A percentile compares a stretch with the other conserved stretches of the same genome.
These are phyloP conservation scores for Operophtera brumata DNA, from an alignment of 2,888 invertebrate genomes.

Conservation along the genomic window DNA sequence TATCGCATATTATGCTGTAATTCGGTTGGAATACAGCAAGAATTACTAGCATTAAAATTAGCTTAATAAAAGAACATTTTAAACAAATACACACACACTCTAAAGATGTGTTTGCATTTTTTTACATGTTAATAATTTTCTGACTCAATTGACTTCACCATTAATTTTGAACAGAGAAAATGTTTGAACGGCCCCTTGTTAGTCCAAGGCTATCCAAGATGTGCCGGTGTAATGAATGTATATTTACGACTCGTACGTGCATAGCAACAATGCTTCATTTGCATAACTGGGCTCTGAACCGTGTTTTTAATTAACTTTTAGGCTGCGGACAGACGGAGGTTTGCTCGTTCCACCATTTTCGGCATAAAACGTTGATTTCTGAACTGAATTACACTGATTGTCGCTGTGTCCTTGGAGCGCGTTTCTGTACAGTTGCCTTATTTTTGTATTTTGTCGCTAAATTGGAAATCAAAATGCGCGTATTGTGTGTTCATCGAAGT, in stretches of 20 bases:
- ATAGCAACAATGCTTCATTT: conserved; percentile 67
- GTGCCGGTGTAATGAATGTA: conserved; percentile 44
- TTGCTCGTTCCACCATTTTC: conserved; percentile 34
- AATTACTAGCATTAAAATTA: no score
- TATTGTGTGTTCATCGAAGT: conserved; percentile 3
- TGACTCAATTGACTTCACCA: no score
- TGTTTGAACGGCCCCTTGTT: no score
- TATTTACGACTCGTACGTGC: conserved; percentile 48
- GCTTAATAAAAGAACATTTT: no score
- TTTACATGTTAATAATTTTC: no score
- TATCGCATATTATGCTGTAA: no score
- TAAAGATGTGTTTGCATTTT: no score
- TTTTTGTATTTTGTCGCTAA: conserved; percentile 2
- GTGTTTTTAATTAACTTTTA: conserved; percentile 61
- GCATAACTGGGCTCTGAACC: conserved; percentile 56
- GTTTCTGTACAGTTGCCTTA: conserved; percentile 29
- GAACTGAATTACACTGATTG: conserved; percentile 32
- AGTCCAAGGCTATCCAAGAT: conserved; percentile 46
- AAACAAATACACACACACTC: no score
- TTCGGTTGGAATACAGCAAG: no score
- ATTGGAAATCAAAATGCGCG: background rate
- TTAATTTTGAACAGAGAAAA: no score
- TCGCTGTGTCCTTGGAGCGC: conserved; percentile 26
- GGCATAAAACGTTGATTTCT: conserved; percentile 35
- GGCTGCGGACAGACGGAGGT: conserved; percentile 41